A percentile compares a stretch with the other conserved stretches of the same genome.
Evolutionary conservation across 1,140 invertebrate species (phyloP).

Genomic region (Kradibia gibbosae): DNA sequence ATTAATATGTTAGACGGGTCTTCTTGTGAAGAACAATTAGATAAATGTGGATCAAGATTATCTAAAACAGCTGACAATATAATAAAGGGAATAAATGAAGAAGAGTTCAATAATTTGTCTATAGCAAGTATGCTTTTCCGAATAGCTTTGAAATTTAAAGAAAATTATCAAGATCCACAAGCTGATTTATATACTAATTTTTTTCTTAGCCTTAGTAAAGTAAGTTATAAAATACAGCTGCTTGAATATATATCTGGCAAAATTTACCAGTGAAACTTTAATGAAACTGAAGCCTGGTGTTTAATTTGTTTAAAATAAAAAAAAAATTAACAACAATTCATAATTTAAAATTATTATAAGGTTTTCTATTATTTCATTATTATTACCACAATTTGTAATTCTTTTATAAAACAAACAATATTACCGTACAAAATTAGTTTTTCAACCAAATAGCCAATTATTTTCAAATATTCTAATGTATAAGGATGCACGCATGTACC

Average conservation of each 20-base stretch:
- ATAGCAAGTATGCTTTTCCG: slow-evolving; percentile 60
- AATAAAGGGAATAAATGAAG: slow-evolving; percentile 57
- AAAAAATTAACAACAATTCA: too few species aligned
- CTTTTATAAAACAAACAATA: too few species aligned
- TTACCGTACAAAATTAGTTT: too few species aligned
- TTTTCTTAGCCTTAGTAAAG: slow-evolving; percentile 69
- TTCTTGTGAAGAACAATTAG: slow-evolving; percentile 79
- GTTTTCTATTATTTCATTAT: too few species aligned
- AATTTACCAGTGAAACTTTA: too few species aligned
- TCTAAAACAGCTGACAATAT: slow-evolving; percentile 72
- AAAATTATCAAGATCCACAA: slow-evolving; percentile 65
- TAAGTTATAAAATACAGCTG: slow-evolving; percentile 42
- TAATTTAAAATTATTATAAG: too few species aligned
- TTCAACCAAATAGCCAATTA: too few species aligned
- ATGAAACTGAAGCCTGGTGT: too few species aligned
- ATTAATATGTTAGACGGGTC: slow-evolving; percentile 78
- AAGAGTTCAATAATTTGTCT: slow-evolving; percentile 50
- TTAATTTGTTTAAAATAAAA: too few species aligned
- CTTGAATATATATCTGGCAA: neutral
- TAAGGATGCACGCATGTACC: too few species aligned
- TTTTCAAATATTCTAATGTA: too few species aligned
- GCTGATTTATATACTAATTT: slow-evolving; percentile 73
- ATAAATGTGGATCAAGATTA: slow-evolving; percentile 79
- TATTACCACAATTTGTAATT: too few species aligned
- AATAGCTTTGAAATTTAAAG: slow-evolving; percentile 64